These are phyloP conservation scores for Coendou prehensilis DNA, from an alignment of 2,797 vertebrate genomes.

Conservation along the genomic window DNA sequence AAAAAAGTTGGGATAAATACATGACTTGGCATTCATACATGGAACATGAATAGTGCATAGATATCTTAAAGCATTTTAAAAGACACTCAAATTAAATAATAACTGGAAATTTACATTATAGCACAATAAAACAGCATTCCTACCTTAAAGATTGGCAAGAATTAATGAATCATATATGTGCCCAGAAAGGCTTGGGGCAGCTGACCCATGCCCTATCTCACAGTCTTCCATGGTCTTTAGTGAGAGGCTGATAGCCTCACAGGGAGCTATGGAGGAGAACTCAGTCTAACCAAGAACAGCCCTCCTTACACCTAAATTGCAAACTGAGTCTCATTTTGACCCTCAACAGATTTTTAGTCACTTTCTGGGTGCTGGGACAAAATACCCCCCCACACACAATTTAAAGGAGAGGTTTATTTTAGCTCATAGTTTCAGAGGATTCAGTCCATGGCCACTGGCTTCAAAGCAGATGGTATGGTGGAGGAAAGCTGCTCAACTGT, in stretches of 20 bases:
- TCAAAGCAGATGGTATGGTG: neutral
- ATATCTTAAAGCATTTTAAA: neutral
- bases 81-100: neutral
- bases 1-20: no score
- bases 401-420: neutral
- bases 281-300: neutral
- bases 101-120: neutral
- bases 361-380: neutral
- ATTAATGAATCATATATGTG: neutral
- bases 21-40: neutral
- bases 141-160: neutral
- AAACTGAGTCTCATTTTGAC: neutral
- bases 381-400: neutral
- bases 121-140: neutral
- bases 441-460: neutral
- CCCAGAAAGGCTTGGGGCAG: neutral
- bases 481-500: neutral
- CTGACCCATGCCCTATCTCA: neutral
- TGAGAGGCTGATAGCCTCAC: neutral
- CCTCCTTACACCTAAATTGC: neutral
- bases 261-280: neutral
- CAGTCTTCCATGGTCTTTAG: neutral
- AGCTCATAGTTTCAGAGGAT: neutral
- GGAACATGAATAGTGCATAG: neutral
- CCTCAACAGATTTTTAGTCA: neutral